These are phyloP conservation scores for Netelia fuscicornis DNA, from an alignment of 2,888 invertebrate species.

Conservation along the genomic window DNA sequence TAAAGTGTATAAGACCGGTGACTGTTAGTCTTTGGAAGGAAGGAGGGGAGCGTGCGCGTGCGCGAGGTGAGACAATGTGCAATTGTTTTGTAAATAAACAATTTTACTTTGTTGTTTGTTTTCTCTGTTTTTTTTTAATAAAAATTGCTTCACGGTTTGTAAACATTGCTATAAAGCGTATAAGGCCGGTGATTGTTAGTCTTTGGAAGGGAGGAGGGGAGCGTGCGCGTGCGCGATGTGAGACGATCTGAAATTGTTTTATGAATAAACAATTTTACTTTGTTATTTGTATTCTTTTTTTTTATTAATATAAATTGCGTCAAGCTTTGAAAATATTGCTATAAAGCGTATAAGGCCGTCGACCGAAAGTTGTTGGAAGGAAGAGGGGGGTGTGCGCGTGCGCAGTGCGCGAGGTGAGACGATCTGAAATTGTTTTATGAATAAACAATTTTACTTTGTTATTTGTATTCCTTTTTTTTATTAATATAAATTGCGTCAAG, in stretches of 20 bases:
- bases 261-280: too few relatives aligned
- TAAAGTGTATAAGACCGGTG: conserved; percentile 1
- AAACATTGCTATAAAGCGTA: conserved; percentile 41
- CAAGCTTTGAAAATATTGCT: conserved; percentile 52
- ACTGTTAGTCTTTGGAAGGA: background rate
- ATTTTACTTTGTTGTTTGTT: too few relatives aligned
- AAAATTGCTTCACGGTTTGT: conserved; percentile 35
- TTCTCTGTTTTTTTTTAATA: background rate
- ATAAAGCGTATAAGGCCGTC: background rate
- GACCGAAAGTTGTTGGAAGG: conserved; percentile 9
- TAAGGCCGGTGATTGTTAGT: conserved; percentile 1
- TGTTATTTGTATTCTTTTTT: background rate
- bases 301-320: conserved; percentile 10
- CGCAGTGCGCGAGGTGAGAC: conserved; percentile 31
- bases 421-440: background rate
- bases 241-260: conserved; percentile 25
- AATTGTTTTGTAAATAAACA: too few relatives aligned
- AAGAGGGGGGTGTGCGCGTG: background rate
- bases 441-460: too few relatives aligned
- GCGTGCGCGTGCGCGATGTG: conserved; percentile 3
- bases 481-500: conserved; percentile 16
- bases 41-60: background rate
- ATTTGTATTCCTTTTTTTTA: background rate
- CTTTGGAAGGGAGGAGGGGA: background rate
- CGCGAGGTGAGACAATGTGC: conserved; percentile 36